These are phyloP conservation scores for Himalopsyche tibetana DNA, from an alignment of 2,888 invertebrate genomes.

Conservation along the genomic window DNA sequence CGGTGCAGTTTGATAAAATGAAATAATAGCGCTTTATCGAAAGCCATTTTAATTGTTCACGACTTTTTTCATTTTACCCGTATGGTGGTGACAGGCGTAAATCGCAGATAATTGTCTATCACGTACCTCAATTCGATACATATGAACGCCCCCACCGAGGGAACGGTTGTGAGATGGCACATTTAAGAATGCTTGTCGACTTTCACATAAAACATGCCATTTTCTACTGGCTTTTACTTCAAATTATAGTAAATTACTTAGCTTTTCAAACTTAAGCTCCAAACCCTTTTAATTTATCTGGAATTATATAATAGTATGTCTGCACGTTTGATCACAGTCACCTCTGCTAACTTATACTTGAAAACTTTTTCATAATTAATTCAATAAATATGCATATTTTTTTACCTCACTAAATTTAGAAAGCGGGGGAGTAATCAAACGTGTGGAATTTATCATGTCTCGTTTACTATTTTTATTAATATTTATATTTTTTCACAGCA, in stretches of 20 bases:
- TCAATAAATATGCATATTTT: no score
- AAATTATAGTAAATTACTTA: neutral
- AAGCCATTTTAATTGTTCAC: neutral
- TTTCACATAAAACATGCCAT: neutral
- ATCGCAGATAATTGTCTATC: neutral
- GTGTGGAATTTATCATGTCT: neutral
- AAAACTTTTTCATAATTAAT: no score
- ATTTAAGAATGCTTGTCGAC: neutral
- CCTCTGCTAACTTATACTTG: neutral
- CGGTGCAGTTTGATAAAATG: slow-evolving; percentile 41
- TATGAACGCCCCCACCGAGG: neutral
- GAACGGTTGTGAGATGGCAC: neutral
- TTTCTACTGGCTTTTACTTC: neutral
- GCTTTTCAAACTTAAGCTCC: neutral
- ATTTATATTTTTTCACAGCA: slow-evolving; percentile 58
- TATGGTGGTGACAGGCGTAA: neutral
- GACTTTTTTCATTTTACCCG: neutral
- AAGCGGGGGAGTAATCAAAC: neutral
- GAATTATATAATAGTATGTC: neutral
- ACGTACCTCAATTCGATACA: neutral
- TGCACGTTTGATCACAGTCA: neutral
- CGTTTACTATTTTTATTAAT: neutral
- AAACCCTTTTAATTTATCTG: neutral
- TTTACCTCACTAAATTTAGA: neutral
- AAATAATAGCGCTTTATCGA: slow-evolving; percentile 7